These are phyloP conservation scores for Mastomys coucha DNA, from an alignment of 2,113 vertebrate genomes.

Conservation along the genomic window DNA sequence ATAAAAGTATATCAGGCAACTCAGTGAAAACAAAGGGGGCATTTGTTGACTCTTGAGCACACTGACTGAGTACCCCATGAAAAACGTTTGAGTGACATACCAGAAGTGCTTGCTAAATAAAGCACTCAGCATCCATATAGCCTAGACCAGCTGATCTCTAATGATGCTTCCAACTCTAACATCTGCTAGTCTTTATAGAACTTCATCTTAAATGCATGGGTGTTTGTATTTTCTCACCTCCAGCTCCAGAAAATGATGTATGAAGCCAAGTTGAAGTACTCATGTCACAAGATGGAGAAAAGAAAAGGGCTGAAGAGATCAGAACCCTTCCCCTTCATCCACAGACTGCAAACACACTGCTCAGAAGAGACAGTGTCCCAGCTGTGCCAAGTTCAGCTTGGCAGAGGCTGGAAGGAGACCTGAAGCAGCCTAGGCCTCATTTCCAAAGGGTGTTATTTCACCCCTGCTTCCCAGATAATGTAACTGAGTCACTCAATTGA, in stretches of 20 bases:
- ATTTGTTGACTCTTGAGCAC: not conserved
- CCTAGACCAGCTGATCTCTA: not conserved
- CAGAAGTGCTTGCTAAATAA: not conserved
- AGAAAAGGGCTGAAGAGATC: not conserved
- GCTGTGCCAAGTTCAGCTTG: conserved; percentile 34
- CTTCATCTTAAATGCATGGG: not conserved
- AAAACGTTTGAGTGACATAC: not conserved
- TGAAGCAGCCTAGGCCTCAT: conserved; percentile 69
- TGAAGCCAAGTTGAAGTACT: not conserved
- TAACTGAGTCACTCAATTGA: conserved; percentile 90
- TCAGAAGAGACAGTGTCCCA: not conserved
- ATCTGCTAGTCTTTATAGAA: not conserved
- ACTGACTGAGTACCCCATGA: not conserved
- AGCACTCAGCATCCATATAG: not conserved
- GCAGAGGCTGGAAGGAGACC: conserved; percentile 60
- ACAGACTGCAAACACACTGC: not conserved
- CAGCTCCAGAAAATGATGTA: not conserved
- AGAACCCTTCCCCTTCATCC: not conserved
- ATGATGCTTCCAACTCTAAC: not conserved
- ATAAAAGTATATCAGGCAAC: not conserved
- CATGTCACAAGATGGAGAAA: conserved; percentile 14
- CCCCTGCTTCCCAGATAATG: conserved; percentile 89
- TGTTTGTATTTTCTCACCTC: conserved; percentile 38
- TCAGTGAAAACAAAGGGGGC: not conserved
- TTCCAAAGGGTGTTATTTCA: conserved; percentile 88